Evolutionary conservation across 2,797 vertebrate species (phyloP).

Genomic region (Anomalospiza imberbis): DNA sequence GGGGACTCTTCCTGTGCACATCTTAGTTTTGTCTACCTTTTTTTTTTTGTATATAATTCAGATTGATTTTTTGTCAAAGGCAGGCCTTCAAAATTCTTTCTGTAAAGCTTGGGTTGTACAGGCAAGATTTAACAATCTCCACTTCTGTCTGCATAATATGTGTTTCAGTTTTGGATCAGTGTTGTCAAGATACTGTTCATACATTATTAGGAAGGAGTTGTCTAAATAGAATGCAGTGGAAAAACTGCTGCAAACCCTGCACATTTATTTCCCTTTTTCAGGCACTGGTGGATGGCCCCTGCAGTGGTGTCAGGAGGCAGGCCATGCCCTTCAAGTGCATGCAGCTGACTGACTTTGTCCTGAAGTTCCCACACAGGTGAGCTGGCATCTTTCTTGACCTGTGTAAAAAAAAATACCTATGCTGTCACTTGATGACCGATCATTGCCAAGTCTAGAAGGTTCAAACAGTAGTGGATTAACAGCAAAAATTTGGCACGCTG

Average conservation of each 20-base stretch:
- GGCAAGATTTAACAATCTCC: accelerated
- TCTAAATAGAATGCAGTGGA: neutral
- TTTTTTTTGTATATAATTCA: neutral
- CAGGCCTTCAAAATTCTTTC: neutral
- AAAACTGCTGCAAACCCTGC: accelerated
- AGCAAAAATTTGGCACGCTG: neutral
- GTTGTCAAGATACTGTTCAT: neutral
- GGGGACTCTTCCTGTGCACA: neutral
- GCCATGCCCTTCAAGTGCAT: conserved; percentile 97
- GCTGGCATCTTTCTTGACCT: neutral
- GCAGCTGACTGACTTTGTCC: conserved; percentile 97
- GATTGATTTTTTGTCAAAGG: neutral
- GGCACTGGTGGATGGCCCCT: conserved; percentile 95
- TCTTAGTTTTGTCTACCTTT: neutral
- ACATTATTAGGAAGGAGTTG: neutral
- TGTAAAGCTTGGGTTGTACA: neutral
- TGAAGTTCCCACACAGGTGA: conserved; percentile 96
- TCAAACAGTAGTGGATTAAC: neutral
- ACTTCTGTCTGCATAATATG: accelerated
- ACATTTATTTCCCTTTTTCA: neutral
- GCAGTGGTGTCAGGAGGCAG: conserved; percentile 90
- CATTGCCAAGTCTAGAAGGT: neutral
- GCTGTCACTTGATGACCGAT: neutral
- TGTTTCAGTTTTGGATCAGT: neutral
- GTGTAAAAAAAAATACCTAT: accelerated